Evolutionary conservation across 2,113 vertebrate genomes (phyloP).

Genomic region (Apistogramma diplotaenia): DNA sequence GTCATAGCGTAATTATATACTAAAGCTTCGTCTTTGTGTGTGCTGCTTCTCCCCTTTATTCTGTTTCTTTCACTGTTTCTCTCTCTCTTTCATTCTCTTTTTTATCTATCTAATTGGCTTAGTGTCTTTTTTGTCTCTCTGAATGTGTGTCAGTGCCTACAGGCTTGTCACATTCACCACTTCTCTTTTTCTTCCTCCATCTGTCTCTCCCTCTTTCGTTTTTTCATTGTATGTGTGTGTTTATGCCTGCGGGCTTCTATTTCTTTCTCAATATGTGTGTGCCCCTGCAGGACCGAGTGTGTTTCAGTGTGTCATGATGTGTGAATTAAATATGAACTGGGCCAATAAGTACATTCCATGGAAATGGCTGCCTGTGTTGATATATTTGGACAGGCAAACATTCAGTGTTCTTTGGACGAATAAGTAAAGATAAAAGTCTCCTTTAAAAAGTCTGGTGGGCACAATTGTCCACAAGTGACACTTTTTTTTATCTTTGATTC

Average conservation of each 20-base stretch:
- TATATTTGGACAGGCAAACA: background rate
- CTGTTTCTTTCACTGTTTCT: background rate
- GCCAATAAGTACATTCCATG: background rate
- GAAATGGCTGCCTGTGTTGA: background rate
- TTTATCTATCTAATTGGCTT: background rate
- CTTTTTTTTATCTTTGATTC: background rate
- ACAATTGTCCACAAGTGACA: background rate
- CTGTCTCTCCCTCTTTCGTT: background rate
- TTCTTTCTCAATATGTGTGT: background rate
- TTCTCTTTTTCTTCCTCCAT: background rate
- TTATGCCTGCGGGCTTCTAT: background rate
- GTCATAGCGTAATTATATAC: constrained; percentile 53
- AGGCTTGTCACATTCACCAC: background rate
- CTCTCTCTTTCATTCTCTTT: background rate
- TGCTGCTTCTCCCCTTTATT: background rate
- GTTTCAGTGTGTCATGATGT: background rate
- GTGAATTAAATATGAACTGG: background rate
- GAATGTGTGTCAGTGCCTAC: background rate
- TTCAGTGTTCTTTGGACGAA: background rate
- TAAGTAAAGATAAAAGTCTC: background rate
- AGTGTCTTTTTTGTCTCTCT: background rate
- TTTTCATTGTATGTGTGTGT: constrained; percentile 6
- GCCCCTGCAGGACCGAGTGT: background rate
- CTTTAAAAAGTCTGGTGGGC: background rate
- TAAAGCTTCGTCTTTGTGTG: constrained; percentile 29